phyloP scores from a whole-genome alignment of 2,888 invertebrate genomes.

The Drosophila dives region DNA sequence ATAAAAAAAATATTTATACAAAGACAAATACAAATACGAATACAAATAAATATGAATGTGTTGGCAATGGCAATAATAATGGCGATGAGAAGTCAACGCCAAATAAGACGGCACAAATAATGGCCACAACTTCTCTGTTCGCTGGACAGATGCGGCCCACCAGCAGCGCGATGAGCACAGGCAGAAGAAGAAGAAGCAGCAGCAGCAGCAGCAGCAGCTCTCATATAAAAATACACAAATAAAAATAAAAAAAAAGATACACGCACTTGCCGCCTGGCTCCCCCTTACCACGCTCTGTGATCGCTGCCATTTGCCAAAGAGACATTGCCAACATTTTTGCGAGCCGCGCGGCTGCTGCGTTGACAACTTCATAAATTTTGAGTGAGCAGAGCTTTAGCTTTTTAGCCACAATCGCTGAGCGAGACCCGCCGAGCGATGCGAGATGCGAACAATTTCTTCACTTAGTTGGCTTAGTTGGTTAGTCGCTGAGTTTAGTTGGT shows the following conservation, averaged over 20 bases:
- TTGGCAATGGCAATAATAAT: constrained; percentile 17
- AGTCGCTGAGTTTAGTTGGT: constrained; percentile 45
- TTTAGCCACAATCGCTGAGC: constrained; percentile 8
- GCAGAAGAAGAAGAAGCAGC: constrained; percentile 8
- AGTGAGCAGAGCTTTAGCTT: constrained; percentile 42
- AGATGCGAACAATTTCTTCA: constrained; percentile 37
- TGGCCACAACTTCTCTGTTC: constrained; percentile 57
- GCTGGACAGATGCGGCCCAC: constrained; percentile 53
- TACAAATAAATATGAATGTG: constrained; percentile 41
- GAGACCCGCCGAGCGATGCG: constrained; percentile 3
- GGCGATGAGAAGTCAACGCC: constrained; percentile 39
- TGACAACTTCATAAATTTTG: constrained; percentile 79
- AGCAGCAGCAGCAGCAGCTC: constrained; percentile 18
- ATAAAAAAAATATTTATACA: constrained; percentile 24
- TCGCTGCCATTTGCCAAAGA: constrained; percentile 31
- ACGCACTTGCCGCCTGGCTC: constrained; percentile 12
- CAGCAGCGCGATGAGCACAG: constrained; percentile 49
- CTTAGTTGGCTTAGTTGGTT: constrained; percentile 34
- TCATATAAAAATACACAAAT: constrained; percentile 2
- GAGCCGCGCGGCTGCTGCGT: constrained; percentile 50
- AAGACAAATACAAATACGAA: constrained; percentile 7
- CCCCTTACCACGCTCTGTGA: neutral
- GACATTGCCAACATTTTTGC: constrained; percentile 75
- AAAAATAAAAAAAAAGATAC: constrained; percentile 13
- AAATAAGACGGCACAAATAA: constrained; percentile 60